A percentile compares a stretch with the other conserved stretches of the same genome.
Conservation (phyloP, 2,797 vertebrate species). For the Falco novaeseelandiae region DNA sequence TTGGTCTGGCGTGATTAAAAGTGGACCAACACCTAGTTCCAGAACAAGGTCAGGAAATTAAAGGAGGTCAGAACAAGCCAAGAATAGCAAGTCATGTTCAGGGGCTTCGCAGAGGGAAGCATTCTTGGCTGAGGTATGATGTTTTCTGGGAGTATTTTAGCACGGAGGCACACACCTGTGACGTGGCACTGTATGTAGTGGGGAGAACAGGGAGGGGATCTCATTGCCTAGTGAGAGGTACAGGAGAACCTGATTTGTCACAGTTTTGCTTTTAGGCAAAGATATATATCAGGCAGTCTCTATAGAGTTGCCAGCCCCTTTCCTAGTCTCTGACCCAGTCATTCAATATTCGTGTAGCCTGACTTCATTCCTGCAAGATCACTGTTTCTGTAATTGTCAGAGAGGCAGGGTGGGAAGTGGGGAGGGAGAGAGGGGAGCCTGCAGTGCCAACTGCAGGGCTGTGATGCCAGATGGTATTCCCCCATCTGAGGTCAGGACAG, state of each 20-base stretch:
- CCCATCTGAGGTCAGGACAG: constrained; percentile 7
- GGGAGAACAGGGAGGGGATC: not conserved
- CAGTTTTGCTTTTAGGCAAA: constrained; percentile 8
- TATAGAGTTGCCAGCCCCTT: not conserved
- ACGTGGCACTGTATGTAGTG: not conserved
- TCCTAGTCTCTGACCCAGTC: constrained; percentile 36
- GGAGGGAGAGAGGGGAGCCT: not conserved
- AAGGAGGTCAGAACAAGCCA: constrained; percentile 53
- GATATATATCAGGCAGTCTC: not conserved
- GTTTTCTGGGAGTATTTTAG: not conserved
- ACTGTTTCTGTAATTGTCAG: not conserved
- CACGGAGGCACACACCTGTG: not conserved
- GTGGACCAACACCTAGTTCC: constrained; percentile 30
- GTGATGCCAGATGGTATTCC: constrained; percentile 29
- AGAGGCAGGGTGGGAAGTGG: not conserved
- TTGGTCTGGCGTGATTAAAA: constrained; percentile 32
- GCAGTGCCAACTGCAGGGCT: not conserved
- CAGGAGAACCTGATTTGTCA: not conserved
- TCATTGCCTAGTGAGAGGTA: not conserved
- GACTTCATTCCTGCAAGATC: constrained; percentile 44
- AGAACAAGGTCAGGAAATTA: constrained; percentile 56
- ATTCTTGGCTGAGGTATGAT: not conserved
- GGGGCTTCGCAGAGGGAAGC: not conserved
- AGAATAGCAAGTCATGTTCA: constrained; percentile 30
- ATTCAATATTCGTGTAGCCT: constrained; percentile 1